These are phyloP conservation scores for Cepaea nemoralis DNA, from an alignment of 1,140 invertebrate genomes.

Conservation along the genomic window DNA sequence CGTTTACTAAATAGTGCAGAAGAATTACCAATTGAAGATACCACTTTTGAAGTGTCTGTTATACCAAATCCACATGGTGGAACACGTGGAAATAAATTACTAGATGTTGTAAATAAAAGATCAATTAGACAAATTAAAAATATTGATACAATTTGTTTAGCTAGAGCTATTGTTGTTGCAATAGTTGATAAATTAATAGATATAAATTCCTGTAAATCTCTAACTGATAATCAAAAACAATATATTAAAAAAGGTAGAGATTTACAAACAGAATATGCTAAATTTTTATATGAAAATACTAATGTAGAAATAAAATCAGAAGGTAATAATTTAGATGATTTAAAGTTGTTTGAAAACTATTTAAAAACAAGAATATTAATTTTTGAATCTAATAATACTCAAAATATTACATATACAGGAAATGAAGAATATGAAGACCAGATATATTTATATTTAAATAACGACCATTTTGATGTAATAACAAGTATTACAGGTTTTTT, in stretches of 20 bases:
- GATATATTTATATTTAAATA: neutral
- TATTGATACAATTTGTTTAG: no score
- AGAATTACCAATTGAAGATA: no score
- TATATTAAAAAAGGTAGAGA: neutral
- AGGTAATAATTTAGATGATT: constrained; percentile 1
- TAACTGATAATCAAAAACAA: neutral
- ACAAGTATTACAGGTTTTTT: constrained; percentile 1
- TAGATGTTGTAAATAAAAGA: no score
- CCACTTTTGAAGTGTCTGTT: no score
- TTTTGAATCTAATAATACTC: neutral
- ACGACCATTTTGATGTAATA: neutral
- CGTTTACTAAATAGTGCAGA: no score
- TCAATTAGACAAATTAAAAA: no score
- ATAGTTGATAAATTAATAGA: no score
- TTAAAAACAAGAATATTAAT: constrained; percentile 5
- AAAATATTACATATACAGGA: neutral
- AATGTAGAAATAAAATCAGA: neutral
- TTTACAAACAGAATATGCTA: neutral
- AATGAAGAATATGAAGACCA: neutral
- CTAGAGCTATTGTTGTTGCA: no score
- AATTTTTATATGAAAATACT: neutral
- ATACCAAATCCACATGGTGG: no score
- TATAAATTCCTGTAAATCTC: no score
- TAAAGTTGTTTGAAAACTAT: neutral
- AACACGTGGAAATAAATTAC: no score